phyloP scores from a whole-genome alignment of 1,140 invertebrate genomes.

The Ceratina calcarata region DNA sequence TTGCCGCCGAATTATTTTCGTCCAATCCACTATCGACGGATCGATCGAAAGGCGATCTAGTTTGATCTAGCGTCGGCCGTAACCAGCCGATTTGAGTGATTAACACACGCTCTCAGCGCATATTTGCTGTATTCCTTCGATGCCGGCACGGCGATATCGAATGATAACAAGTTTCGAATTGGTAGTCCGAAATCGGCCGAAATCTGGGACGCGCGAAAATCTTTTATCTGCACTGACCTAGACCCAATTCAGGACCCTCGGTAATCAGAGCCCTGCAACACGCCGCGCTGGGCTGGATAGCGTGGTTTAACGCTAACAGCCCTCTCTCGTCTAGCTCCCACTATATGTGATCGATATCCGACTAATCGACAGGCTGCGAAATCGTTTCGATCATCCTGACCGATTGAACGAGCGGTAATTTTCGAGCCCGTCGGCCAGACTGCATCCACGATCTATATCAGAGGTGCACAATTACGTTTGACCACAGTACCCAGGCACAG shows the following conservation, averaged over 20 bases:
- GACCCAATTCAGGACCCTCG: constrained; percentile 39
- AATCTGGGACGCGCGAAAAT: constrained; percentile 44
- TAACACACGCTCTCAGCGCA: neutral
- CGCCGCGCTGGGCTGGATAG: neutral
- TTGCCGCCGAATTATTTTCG: neutral
- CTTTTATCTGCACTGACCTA: constrained; percentile 48
- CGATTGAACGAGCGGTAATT: constrained; percentile 41
- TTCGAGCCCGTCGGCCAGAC: constrained; percentile 17
- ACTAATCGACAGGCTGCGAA: constrained; percentile 23
- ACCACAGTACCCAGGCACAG: no score
- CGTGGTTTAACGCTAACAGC: constrained; percentile 21
- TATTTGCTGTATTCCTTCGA: constrained; percentile 9
- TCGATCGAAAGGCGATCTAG: neutral
- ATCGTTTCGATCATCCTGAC: constrained; percentile 36
- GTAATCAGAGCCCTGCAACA: constrained; percentile 24
- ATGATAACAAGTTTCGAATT: constrained; percentile 3
- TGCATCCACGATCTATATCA: neutral
- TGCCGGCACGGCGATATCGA: constrained; percentile 1
- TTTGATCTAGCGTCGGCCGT: neutral
- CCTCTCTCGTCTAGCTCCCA: neutral
- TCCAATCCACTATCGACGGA: neutral
- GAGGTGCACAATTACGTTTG: no score
- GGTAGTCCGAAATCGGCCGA: neutral
- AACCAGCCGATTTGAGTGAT: constrained; percentile 1
- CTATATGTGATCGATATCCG: constrained; percentile 26